Conservation (phyloP, 2,888 invertebrate genomes). For the Leucoma salicis region DNA sequence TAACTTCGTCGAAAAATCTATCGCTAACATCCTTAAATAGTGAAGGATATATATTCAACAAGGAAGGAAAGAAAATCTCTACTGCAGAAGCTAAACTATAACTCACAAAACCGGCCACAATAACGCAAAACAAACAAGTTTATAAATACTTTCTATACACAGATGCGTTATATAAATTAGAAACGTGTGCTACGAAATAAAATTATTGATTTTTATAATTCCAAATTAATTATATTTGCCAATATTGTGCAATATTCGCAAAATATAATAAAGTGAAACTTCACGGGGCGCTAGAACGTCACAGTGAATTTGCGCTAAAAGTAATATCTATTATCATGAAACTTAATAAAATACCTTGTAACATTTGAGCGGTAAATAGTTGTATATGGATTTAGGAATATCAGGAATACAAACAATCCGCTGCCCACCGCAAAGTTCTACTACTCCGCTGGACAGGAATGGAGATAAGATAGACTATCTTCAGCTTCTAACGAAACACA, state of each 20-base stretch:
- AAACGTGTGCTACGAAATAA: slow-evolving; percentile 27
- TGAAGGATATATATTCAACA: neutral
- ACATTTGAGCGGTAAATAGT: too few species aligned
- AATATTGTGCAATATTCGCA: slow-evolving; percentile 20
- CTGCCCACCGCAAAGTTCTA: too few species aligned
- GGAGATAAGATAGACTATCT: too few species aligned
- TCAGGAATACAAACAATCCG: too few species aligned
- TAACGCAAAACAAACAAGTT: slow-evolving; percentile 34
- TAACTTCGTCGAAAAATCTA: neutral
- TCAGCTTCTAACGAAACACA: too few species aligned
- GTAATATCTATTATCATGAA: too few species aligned
- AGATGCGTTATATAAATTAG: slow-evolving; percentile 41
- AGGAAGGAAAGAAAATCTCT: slow-evolving; percentile 16
- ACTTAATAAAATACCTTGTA: too few species aligned
- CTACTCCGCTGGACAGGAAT: too few species aligned
- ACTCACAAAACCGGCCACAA: slow-evolving; percentile 9
- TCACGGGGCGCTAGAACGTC: neutral
- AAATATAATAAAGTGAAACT: slow-evolving; percentile 4
- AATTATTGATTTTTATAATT: slow-evolving; percentile 20
- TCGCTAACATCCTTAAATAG: neutral
- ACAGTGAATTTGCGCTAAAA: too few species aligned
- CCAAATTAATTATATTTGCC: slow-evolving; percentile 14
- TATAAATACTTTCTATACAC: slow-evolving; percentile 41
- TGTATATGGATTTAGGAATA: too few species aligned
- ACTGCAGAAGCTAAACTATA: neutral